A percentile compares a stretch with the other conserved stretches of the same genome.
Evolutionary conservation across 2,113 vertebrate genomes (phyloP).

Genomic region (Hippocampus mohnikei): DNA sequence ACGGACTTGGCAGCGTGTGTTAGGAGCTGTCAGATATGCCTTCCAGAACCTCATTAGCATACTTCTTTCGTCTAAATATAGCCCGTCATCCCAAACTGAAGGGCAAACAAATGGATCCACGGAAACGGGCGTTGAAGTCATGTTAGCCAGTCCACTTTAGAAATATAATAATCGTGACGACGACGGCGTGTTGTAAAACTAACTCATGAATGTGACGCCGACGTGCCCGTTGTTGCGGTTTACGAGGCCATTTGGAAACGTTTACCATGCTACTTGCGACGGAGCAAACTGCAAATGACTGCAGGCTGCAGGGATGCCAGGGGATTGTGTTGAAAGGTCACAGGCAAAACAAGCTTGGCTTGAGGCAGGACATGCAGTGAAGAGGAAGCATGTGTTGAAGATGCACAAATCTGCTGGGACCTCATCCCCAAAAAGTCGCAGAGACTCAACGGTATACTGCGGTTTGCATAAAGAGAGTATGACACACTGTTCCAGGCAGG

Average conservation of each 20-base stretch:
- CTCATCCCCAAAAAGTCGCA: conserved; percentile 25
- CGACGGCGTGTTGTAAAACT: conserved; percentile 24
- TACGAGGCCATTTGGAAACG: conserved; percentile 50
- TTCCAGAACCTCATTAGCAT: conserved; percentile 67
- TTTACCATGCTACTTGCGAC: conserved; percentile 64
- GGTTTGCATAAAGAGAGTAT: conserved; percentile 26
- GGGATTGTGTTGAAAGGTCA: conserved; percentile 72
- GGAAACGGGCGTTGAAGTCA: conserved; percentile 20
- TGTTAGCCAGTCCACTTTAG: conserved; percentile 36
- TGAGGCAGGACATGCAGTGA: conserved; percentile 55
- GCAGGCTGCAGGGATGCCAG: conserved; percentile 55
- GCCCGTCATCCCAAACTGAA: conserved; percentile 57
- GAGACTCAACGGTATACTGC: conserved; percentile 20
- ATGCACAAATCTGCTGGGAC: conserved; percentile 37
- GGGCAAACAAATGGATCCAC: conserved; percentile 60
- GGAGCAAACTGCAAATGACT: conserved; percentile 61
- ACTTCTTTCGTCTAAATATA: conserved; percentile 66
- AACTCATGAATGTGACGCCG: conserved; percentile 25
- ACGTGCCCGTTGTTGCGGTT: conserved; percentile 42
- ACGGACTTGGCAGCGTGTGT: conserved; percentile 50
- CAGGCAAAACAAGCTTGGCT: conserved; percentile 58
- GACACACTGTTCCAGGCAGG: background rate
- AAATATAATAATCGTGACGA: conserved; percentile 28
- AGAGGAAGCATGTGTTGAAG: conserved; percentile 51
- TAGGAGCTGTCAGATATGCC: conserved; percentile 58